Conservation (phyloP, 2,797 vertebrate genomes). For the Sebastes oblongus region DNA sequence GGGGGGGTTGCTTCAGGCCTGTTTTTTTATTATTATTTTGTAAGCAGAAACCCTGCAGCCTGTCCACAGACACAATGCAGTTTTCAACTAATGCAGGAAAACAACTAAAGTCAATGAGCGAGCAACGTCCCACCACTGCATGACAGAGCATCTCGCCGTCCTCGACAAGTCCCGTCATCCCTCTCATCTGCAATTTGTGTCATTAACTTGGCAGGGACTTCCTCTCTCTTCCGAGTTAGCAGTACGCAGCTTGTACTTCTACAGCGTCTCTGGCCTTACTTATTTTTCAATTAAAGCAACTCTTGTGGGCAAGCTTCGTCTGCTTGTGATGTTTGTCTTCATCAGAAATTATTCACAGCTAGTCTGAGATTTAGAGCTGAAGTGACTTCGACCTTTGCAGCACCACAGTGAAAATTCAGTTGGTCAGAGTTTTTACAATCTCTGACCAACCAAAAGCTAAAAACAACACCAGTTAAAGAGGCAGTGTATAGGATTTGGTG, state of each 20-base stretch:
- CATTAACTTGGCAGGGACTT: constrained; percentile 25
- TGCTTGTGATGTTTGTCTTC: constrained; percentile 10
- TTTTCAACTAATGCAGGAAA: background rate
- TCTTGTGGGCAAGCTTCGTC: constrained; percentile 57
- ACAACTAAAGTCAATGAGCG: background rate
- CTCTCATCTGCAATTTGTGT: constrained; percentile 2
- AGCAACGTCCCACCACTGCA: constrained; percentile 8
- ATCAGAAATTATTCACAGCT: background rate
- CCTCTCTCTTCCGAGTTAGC: constrained; percentile 26
- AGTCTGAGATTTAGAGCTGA: too few species aligned
- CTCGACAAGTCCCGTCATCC: constrained; percentile 7
- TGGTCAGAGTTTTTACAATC: background rate
- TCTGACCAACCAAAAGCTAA: background rate
- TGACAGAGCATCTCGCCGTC: background rate
- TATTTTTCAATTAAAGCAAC: constrained; percentile 79
- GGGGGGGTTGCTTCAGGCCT: background rate
- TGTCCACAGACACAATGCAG: constrained; percentile 11
- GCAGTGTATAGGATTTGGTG: background rate
- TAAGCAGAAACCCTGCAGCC: background rate
- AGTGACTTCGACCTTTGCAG: background rate
- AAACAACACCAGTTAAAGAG: background rate
- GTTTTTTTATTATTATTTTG: background rate
- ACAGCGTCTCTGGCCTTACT: constrained; percentile 70
- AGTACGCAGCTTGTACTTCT: constrained; percentile 44
- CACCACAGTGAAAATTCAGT: background rate